Evolutionary conservation across 2,888 invertebrate genomes (phyloP).

Genomic region (Drosophila kuntzei): DNA sequence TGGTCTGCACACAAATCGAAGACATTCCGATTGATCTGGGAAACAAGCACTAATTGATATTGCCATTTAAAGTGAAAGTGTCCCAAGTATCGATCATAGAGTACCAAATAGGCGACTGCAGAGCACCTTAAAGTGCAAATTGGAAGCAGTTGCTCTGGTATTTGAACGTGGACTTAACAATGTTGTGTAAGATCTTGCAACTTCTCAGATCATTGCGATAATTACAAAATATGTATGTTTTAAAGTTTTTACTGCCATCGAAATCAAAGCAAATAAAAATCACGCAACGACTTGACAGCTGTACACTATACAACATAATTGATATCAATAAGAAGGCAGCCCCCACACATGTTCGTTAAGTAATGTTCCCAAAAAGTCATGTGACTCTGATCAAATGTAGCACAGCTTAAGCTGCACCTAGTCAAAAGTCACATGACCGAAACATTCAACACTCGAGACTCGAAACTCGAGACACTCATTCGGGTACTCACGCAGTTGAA

Average conservation of each 20-base stretch:
- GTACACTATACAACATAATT: conserved; percentile 41
- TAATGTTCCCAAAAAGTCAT: conserved; percentile 38
- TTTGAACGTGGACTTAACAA: conserved; percentile 31
- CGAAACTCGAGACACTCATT: conserved; percentile 12
- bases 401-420: conserved; percentile 20
- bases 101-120: conserved; percentile 12
- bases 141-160: conserved; percentile 59
- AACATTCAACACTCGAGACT: conserved; percentile 12
- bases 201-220: conserved; percentile 48
- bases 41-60: conserved; percentile 80
- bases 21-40: conserved; percentile 56
- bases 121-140: conserved; percentile 57
- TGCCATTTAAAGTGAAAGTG: conserved; percentile 77
- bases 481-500: conserved; percentile 16
- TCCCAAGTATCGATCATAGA: conserved; percentile 47
- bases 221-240: conserved; percentile 69
- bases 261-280: conserved; percentile 42
- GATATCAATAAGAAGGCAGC: conserved; percentile 44
- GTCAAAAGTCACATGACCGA: conserved; percentile 54
- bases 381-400: conserved; percentile 24
- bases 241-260: conserved; percentile 21
- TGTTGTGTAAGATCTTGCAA: conserved; percentile 44
- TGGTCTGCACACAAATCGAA: conserved; percentile 71
- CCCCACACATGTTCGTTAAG: conserved; percentile 2
- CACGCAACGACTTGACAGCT: conserved; percentile 59